These are phyloP conservation scores for Tribolium madens DNA, from an alignment of 1,140 invertebrate genomes.

Conservation along the genomic window DNA sequence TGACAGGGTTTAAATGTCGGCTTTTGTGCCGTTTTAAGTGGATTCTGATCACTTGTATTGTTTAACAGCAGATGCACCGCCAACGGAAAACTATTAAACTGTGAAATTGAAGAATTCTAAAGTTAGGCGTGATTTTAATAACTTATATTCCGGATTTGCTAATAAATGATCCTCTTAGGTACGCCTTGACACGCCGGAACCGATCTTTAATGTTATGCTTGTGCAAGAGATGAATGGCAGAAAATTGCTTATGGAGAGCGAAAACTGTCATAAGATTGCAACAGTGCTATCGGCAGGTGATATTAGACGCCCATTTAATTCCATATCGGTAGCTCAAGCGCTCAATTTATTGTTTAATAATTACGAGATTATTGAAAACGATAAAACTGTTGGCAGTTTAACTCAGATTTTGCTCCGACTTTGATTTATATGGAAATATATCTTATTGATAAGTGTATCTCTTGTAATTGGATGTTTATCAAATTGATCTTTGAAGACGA, in stretches of 20 bases:
- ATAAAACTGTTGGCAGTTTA: background rate
- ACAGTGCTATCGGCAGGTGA: conserved; percentile 16
- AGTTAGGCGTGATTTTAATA: background rate
- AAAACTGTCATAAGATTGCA: conserved; percentile 9
- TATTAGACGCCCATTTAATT: conserved; percentile 16
- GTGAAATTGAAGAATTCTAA: conserved; percentile 39
- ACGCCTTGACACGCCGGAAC: conserved; percentile 9
- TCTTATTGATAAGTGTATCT: too few relatives aligned
- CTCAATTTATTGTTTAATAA: conserved; percentile 14
- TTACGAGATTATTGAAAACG: conserved; percentile 21
- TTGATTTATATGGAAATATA: background rate
- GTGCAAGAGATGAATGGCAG: background rate
- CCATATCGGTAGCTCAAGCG: background rate
- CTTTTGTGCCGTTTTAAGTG: conserved; percentile 57
- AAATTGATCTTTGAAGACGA: too few relatives aligned
- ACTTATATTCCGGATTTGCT: background rate
- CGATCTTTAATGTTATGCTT: conserved; percentile 1
- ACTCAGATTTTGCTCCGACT: background rate
- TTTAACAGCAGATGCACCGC: conserved; percentile 48
- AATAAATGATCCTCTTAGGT: conserved; percentile 29
- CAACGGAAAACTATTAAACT: conserved; percentile 41
- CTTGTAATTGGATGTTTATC: too few relatives aligned
- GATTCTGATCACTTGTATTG: conserved; percentile 53
- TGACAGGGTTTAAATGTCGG: conserved; percentile 51
- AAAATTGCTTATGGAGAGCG: conserved; percentile 17